Percentiles rank a stretch among this genome's conserved stretches.
Conservation (phyloP, 2,113 vertebrate genomes). For the Podarcis raffonei region DNA sequence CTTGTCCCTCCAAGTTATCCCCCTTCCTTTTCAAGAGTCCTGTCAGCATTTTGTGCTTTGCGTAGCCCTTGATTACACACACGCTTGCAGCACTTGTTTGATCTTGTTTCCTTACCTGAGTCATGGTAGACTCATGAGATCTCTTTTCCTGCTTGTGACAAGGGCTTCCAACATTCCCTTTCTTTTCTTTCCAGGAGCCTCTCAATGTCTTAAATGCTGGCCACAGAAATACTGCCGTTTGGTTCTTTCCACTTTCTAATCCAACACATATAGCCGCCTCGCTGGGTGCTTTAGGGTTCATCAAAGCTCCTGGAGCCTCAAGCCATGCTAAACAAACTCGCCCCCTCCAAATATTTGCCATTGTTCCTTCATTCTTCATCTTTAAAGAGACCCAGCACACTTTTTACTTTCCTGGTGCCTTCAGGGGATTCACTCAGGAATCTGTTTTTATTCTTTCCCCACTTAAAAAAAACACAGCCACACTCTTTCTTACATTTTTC, state of each 20-base stretch:
- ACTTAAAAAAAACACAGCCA: not conserved
- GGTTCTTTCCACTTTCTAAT: conserved; percentile 45
- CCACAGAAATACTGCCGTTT: conserved; percentile 45
- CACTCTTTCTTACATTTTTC: not conserved
- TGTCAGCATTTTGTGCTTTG: conserved; percentile 50
- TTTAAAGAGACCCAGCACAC: not conserved
- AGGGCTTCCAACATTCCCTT: conserved; percentile 47
- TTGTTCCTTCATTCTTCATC: not conserved
- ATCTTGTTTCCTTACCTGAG: conserved; percentile 65
- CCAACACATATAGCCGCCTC: conserved; percentile 21
- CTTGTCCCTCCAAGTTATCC: conserved; percentile 12
- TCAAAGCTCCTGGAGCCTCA: conserved; percentile 19
- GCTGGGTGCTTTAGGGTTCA: conserved; percentile 34
- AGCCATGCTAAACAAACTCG: not conserved
- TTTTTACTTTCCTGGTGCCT: not conserved
- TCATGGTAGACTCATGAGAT: conserved; percentile 39
- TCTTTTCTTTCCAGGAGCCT: conserved; percentile 41
- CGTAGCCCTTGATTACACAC: conserved; percentile 51
- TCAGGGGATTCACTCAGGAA: not conserved
- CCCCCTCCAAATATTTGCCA: not conserved
- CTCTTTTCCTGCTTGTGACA: conserved; percentile 57
- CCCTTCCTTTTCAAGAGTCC: conserved; percentile 27
- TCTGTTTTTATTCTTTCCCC: not conserved
- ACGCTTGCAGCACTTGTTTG: conserved; percentile 53
- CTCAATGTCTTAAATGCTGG: conserved; percentile 39